Conservation (phyloP, 2,113 vertebrate species). For the Pithys albifrons region DNA sequence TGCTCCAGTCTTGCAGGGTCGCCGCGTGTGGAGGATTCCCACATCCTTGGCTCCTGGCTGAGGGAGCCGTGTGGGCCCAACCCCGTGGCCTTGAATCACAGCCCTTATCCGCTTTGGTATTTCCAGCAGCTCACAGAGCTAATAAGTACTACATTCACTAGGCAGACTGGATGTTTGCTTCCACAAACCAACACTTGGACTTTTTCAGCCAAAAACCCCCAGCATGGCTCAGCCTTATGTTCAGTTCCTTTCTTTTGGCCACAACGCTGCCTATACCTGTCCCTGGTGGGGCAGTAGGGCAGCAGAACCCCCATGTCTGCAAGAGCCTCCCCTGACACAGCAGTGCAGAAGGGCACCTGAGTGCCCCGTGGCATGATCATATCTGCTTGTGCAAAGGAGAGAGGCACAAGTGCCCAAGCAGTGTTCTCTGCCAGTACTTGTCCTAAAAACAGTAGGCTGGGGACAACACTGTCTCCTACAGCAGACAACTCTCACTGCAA, state of each 20-base stretch:
- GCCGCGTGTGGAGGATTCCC: not conserved
- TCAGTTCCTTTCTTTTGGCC: not conserved
- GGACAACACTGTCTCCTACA: not conserved
- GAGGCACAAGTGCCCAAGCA: not conserved
- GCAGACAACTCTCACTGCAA: not conserved
- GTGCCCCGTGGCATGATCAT: accelerated
- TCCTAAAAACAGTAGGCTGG: not conserved
- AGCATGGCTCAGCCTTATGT: accelerated
- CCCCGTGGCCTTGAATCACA: not conserved
- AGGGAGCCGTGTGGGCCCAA: not conserved
- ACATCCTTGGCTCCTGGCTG: not conserved
- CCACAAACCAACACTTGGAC: not conserved
- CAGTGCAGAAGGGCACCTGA: accelerated
- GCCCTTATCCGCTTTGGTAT: not conserved
- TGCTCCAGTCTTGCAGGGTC: accelerated
- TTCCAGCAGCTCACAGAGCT: not conserved
- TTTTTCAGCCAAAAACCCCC: accelerated
- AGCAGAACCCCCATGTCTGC: accelerated
- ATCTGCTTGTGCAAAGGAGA: not conserved
- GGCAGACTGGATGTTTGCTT: not conserved
- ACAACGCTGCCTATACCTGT: not conserved
- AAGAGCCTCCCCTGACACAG: not conserved
- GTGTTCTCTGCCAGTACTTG: not conserved
- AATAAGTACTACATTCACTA: constrained; percentile 9
- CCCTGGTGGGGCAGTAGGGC: not conserved